A percentile compares a stretch with the other conserved stretches of the same genome.
Conservation (phyloP, 92 coral and sea anemone genomes). For the Paragorgia papillata region DNA sequence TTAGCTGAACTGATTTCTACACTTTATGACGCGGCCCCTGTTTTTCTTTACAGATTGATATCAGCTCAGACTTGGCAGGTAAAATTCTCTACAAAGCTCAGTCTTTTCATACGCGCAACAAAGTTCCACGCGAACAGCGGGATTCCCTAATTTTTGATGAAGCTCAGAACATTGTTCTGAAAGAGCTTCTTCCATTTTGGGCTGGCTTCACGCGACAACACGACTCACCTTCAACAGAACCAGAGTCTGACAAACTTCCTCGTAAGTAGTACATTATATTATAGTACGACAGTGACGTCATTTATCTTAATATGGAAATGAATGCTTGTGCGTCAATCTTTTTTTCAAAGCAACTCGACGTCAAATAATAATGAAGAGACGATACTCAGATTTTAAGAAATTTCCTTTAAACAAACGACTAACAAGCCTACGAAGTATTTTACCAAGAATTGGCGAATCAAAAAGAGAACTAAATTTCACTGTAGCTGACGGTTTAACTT, state of each 20-base stretch:
- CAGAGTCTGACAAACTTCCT: slow-evolving; percentile 68
- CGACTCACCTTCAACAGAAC: slow-evolving; percentile 61
- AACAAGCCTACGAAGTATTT: slow-evolving; percentile 66
- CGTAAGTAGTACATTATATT: slow-evolving; percentile 68
- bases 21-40: slow-evolving; percentile 74
- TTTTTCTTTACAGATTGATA: slow-evolving; percentile 72
- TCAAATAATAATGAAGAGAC: slow-evolving; percentile 75
- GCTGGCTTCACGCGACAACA: slow-evolving; percentile 92
- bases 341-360: slow-evolving; percentile 76
- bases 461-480: slow-evolving; percentile 79
- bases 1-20: too few relatives aligned
- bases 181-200: slow-evolving; percentile 94
- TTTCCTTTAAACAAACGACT: slow-evolving; percentile 75
- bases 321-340: neutral
- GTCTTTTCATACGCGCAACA: slow-evolving; percentile 70
- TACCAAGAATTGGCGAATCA: slow-evolving; percentile 76
- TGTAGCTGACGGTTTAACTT: slow-evolving; percentile 85
- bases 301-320: neutral
- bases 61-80: slow-evolving; percentile 93
- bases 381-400: slow-evolving; percentile 81
- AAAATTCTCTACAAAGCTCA: slow-evolving; percentile 87
- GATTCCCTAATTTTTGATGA: slow-evolving; percentile 90
- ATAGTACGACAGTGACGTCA: neutral
- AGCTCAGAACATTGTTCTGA: slow-evolving; percentile 84
- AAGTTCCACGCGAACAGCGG: slow-evolving; percentile 81